Conservation (phyloP, 2,113 vertebrate species). For the Mus musculus region GRCm39 chr9:6750501-6751000, state of each 20-base stretch:
- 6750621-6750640: neutral
- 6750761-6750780: neutral
- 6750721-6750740: neutral
- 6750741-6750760: neutral
- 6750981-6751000: no score
- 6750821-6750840: no score
- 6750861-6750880: no score
- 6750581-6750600: neutral
- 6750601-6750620: neutral
- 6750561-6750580: neutral
- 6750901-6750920: no score
- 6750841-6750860: no score
- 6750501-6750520: neutral
- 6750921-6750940: no score
- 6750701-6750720: neutral
- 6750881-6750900: no score
- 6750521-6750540: neutral
- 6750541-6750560: neutral
- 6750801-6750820: no score
- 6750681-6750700: neutral
- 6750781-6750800: no score
- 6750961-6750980: no score
- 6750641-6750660: neutral
- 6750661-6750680: neutral
- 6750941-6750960: no score